These are phyloP conservation scores for Salminus brasiliensis DNA, from an alignment of 2,113 vertebrate genomes.

Conservation along the genomic window DNA sequence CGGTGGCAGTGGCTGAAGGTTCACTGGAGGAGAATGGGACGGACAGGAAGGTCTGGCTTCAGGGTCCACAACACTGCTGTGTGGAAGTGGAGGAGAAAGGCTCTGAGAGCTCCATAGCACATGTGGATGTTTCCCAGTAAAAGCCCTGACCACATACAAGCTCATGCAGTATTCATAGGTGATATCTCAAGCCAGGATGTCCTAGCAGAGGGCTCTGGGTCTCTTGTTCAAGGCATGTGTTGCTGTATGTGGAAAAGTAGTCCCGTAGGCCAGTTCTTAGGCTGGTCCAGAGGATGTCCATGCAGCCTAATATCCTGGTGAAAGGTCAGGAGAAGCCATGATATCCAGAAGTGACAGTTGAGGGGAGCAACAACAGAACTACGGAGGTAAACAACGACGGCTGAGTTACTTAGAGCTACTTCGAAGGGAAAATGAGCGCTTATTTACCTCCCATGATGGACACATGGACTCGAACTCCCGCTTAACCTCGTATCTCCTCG, in stretches of 20 bases:
- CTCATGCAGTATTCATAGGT: slow-evolving; percentile 10
- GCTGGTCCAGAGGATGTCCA: neutral
- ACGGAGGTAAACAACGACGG: neutral
- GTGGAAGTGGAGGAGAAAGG: neutral
- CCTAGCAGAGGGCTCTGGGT: neutral
- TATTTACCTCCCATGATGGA: slow-evolving; percentile 1
- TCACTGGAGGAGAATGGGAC: too few relatives aligned
- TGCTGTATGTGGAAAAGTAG: neutral
- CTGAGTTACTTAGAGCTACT: neutral
- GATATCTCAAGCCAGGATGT: neutral
- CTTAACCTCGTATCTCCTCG: neutral
- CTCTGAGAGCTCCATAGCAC: neutral
- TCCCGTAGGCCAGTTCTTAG: neutral
- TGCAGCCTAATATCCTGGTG: neutral
- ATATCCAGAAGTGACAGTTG: neutral
- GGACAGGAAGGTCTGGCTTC: neutral
- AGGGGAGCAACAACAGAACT: neutral
- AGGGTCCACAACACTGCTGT: neutral
- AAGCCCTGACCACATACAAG: neutral
- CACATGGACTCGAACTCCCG: neutral
- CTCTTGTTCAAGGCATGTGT: neutral
- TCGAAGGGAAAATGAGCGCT: neutral
- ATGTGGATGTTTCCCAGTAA: neutral
- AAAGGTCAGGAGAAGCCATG: neutral
- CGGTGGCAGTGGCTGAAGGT: too few relatives aligned